Evolutionary conservation across 1,140 invertebrate genomes (phyloP).

Genomic region (Euura saliciscinereae): DNA sequence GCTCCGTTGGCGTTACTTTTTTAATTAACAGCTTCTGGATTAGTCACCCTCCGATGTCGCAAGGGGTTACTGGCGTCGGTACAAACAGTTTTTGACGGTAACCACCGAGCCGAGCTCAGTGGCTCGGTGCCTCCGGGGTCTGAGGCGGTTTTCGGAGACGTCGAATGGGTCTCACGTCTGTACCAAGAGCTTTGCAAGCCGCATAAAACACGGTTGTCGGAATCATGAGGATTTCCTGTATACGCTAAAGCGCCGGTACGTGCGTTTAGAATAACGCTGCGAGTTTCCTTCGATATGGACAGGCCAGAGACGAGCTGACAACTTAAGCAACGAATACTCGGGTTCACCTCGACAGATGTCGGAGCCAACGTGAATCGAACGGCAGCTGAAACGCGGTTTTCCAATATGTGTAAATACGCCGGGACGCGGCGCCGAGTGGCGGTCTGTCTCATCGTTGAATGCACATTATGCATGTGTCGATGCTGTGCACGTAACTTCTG

Average conservation of each 20-base stretch:
- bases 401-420: background rate
- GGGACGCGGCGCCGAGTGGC: too few relatives aligned
- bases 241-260: background rate
- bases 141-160: too few relatives aligned
- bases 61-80: background rate
- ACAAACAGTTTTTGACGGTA: background rate
- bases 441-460: too few relatives aligned
- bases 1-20: constrained; percentile 6
- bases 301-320: background rate
- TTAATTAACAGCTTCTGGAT: constrained; percentile 14
- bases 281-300: background rate
- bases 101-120: background rate
- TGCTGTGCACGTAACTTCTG: too few relatives aligned
- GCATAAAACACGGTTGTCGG: background rate
- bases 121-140: too few relatives aligned
- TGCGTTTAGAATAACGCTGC: background rate
- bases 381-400: constrained; percentile 6
- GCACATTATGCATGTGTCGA: too few relatives aligned
- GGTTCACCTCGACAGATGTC: background rate
- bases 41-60: constrained; percentile 8
- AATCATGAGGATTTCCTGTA: background rate
- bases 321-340: background rate
- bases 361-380: background rate
- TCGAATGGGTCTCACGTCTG: too few relatives aligned
- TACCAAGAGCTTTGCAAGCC: background rate